Percentiles rank a stretch among this genome's conserved stretches.
Conservation (phyloP, 2,888 invertebrate genomes). For the Saturnia japonica region DNA sequence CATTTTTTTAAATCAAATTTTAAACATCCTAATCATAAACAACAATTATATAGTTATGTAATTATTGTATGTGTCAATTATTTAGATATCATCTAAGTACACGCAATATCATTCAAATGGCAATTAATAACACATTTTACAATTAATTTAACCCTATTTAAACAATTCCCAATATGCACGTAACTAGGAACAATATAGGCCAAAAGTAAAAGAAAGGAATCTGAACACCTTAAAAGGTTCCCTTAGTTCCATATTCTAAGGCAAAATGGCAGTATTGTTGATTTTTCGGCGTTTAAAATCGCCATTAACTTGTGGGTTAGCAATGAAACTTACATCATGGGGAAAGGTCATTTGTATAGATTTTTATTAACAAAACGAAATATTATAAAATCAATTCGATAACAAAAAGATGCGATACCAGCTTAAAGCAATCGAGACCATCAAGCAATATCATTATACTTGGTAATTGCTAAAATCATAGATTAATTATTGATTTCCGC, state of each 20-base stretch:
- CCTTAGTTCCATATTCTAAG: neutral
- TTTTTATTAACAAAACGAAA: neutral
- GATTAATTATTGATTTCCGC: no score
- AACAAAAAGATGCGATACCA: neutral
- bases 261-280: no score
- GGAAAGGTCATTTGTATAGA: neutral
- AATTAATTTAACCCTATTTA: no score
- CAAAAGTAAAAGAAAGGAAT: neutral
- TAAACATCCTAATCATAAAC: neutral
- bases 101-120: no score
- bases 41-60: no score
- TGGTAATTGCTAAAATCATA: slow-evolving; percentile 25
- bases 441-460: slow-evolving; percentile 14
- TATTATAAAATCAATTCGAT: neutral
- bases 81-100: neutral
- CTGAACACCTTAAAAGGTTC: neutral
- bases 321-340: neutral
- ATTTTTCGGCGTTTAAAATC: no score
- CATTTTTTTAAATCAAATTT: neutral
- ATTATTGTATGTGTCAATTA: neutral
- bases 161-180: no score
- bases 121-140: no score
- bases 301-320: neutral
- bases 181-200: no score
- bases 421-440: neutral